phyloP scores from a whole-genome alignment of 2,113 vertebrate species.

The Microcebus tavaratra region DNA sequence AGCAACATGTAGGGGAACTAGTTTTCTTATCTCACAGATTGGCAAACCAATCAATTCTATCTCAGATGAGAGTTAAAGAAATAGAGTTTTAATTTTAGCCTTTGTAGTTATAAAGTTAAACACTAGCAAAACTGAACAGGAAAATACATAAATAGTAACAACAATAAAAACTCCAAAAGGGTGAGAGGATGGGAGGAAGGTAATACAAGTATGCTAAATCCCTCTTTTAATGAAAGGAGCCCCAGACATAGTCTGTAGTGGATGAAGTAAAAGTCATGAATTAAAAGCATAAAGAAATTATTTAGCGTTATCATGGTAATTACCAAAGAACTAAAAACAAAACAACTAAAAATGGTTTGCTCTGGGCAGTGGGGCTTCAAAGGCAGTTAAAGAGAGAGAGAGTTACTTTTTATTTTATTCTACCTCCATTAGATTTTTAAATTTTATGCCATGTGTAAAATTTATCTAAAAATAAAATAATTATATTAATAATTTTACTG shows the following conservation, averaged over 20 bases:
- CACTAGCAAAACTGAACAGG: background rate
- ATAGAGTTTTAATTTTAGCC: background rate
- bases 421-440: background rate
- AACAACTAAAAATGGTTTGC: background rate
- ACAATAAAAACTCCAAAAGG: background rate
- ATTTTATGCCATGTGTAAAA: conserved; percentile 22
- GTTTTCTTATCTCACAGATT: background rate
- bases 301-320: background rate
- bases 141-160: background rate
- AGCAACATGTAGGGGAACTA: background rate
- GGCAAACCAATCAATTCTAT: rapidly evolving
- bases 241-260: background rate
- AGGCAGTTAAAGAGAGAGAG: background rate
- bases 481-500: conserved; percentile 30
- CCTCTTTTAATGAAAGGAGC: background rate
- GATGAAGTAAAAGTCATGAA: background rate
- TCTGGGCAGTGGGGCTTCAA: background rate
- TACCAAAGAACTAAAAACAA: background rate
- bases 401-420: conserved; percentile 45
- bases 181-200: background rate
- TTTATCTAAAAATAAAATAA: conserved; percentile 48
- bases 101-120: background rate
- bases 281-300: background rate
- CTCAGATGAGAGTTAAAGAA: background rate
- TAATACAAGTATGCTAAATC: background rate